Evolutionary conservation across 1,140 invertebrate genomes (phyloP).

Genomic region (Drosophila biarmipes): DNA sequence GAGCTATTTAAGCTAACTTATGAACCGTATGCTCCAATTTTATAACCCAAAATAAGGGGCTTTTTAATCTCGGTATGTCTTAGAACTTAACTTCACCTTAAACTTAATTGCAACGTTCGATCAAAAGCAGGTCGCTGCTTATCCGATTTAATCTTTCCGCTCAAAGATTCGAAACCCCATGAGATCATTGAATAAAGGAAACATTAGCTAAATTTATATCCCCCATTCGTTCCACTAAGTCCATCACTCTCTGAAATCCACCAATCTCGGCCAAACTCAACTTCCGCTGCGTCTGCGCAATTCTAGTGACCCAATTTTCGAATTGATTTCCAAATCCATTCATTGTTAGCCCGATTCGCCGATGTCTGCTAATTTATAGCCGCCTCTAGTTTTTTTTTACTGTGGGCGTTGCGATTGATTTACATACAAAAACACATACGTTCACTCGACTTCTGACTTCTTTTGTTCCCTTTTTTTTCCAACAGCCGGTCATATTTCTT

Average conservation of each 20-base stretch:
- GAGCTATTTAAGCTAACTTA: not conserved
- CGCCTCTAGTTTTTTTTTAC: conserved; percentile 18
- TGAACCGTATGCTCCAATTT: no score
- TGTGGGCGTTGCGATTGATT: conserved; percentile 49
- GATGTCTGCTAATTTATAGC: conserved; percentile 56
- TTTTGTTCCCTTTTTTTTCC: conserved; percentile 34
- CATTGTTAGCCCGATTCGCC: conserved; percentile 40
- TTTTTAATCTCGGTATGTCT: no score
- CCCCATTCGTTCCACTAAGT: not conserved
- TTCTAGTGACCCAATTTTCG: conserved; percentile 73
- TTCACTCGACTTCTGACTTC: conserved; percentile 50
- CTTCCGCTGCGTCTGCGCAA: conserved; percentile 67
- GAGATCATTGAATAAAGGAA: conserved; percentile 2
- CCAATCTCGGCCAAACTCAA: conserved; percentile 26
- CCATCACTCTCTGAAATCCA: not conserved
- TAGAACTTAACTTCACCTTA: not conserved
- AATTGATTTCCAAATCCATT: conserved; percentile 55
- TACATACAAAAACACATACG: conserved; percentile 55
- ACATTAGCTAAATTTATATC: conserved; percentile 6
- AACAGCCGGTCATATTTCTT: conserved; percentile 6
- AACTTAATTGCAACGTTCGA: not conserved
- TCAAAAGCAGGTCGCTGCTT: conserved; percentile 2
- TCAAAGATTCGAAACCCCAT: not conserved
- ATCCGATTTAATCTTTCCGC: not conserved
- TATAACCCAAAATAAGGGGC: not conserved